Conservation (phyloP, 2,797 vertebrate species). For the Macroramphosus scolopax region DNA sequence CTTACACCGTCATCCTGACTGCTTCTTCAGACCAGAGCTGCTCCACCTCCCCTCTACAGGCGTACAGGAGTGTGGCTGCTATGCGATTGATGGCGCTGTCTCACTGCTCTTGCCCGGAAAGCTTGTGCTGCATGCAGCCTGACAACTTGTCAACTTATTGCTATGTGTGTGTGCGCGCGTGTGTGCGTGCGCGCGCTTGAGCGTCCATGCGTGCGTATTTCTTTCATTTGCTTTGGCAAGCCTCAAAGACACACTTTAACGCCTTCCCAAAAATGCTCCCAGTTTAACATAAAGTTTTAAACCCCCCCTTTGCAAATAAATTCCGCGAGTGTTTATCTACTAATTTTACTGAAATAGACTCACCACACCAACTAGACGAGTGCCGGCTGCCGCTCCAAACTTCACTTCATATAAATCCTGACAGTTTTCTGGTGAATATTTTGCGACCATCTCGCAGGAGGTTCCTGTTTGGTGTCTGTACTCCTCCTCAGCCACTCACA, state of each 20-base stretch:
- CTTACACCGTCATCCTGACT: too few relatives aligned
- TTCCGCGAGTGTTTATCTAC: not conserved
- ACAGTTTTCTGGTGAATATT: slow-evolving; percentile 30
- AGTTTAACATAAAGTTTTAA: slow-evolving; percentile 48
- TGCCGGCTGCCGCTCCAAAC: slow-evolving; percentile 65
- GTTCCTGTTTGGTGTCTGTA: slow-evolving; percentile 25
- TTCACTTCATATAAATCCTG: slow-evolving; percentile 73
- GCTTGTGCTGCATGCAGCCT: slow-evolving; percentile 37
- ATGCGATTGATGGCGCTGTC: slow-evolving; percentile 81
- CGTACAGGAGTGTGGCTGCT: slow-evolving; percentile 43
- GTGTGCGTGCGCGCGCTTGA: not conserved
- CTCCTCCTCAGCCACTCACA: slow-evolving; percentile 34
- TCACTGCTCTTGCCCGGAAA: slow-evolving; percentile 68
- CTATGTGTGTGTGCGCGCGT: slow-evolving; percentile 5
- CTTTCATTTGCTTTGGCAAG: slow-evolving; percentile 30
- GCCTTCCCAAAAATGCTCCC: not conserved
- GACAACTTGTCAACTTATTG: slow-evolving; percentile 54
- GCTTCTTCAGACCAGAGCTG: slow-evolving; percentile 17
- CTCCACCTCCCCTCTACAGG: slow-evolving; percentile 12
- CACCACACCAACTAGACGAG: slow-evolving; percentile 80
- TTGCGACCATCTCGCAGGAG: slow-evolving; percentile 51
- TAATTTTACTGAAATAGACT: slow-evolving; percentile 62
- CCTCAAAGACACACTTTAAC: not conserved
- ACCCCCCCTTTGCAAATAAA: not conserved
- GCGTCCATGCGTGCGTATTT: slow-evolving; percentile 24